Base-by-base conservation (phyloP, 2,113 vertebrate species). In the Malurus melanocephalus region DNA sequence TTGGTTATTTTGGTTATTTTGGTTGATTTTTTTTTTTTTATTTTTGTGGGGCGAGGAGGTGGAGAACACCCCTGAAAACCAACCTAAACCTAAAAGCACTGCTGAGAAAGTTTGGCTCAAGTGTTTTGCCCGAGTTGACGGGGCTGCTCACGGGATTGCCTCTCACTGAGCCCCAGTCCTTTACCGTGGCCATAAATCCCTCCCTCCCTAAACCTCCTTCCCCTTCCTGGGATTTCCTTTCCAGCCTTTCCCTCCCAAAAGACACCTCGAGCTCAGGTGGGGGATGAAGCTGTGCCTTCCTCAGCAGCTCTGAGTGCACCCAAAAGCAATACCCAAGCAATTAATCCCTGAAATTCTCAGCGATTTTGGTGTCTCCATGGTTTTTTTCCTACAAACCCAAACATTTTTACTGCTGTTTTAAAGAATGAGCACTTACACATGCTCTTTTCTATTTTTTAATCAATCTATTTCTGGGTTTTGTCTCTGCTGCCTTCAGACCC, bases 121-220 rank as follows among this genome's bases (percentile, higher is more conserved):
- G 55, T 78, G 0, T 88, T 91, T 84, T 73, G 59, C 86, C 83
- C 4, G 87, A 85, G 91, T 83, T 75, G 77, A 83, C 77, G n/a
- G 83, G 52, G 92, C 86, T 69, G 92, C 73, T 93, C 92, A 91
- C 69, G 76, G 90, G 78, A 87, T 94, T 93, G 85, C 80, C 26
- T 46, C 65, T 86, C 15, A 23, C 86, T 59, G 66, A 86, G 62
- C 24, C 49, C 73, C 74, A 62, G 78, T 55, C 90, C 90, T 85
- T 95, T 93, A 93, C 71, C 23, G 27, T 52, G 73, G 60, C 93
- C 13, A 67, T 93, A 94, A 93, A 88, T 95, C 89, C 87, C 87
- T 62, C 93, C 4, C 74, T 79, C 40, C 38, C 90, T 87, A 91
- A 95, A 85, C 88, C 88, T 84, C 56, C 75, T 71, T 79, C 27